Evolutionary conservation across 2,113 vertebrate species (phyloP).

Genomic region (Python bivittatus): DNA sequence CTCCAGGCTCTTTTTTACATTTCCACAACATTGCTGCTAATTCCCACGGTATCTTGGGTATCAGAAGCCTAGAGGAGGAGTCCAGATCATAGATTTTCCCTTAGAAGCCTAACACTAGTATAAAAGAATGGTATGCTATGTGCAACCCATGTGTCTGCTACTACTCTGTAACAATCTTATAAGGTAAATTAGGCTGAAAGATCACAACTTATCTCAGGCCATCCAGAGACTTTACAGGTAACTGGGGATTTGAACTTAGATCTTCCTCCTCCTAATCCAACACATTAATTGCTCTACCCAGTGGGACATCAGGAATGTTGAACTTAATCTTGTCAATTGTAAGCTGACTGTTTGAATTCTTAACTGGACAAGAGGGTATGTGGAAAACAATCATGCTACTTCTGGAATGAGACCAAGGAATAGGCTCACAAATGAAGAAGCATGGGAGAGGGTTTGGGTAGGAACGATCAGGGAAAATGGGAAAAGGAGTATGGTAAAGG

Average conservation of each 20-base stretch:
- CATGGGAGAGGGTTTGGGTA: background rate
- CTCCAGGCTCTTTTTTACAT: background rate
- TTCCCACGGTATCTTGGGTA: background rate
- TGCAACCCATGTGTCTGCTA: background rate
- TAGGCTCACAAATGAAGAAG: background rate
- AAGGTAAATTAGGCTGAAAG: background rate
- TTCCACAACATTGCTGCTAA: background rate
- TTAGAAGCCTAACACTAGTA: background rate
- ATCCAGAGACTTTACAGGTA: background rate
- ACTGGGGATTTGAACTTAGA: background rate
- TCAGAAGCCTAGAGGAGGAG: background rate
- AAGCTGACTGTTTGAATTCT: background rate
- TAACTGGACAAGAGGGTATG: background rate
- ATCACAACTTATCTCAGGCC: background rate
- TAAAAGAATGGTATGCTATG: background rate
- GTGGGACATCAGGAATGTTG: background rate
- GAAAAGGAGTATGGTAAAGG: background rate
- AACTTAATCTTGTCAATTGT: background rate
- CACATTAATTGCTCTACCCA: background rate
- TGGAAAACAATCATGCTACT: background rate
- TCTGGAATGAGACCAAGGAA: background rate
- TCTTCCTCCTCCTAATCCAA: background rate
- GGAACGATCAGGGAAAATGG: background rate
- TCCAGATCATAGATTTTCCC: background rate
- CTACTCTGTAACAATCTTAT: background rate